These are phyloP conservation scores for Mamestra brassicae DNA, from an alignment of 2,888 invertebrate genomes.

Conservation along the genomic window DNA sequence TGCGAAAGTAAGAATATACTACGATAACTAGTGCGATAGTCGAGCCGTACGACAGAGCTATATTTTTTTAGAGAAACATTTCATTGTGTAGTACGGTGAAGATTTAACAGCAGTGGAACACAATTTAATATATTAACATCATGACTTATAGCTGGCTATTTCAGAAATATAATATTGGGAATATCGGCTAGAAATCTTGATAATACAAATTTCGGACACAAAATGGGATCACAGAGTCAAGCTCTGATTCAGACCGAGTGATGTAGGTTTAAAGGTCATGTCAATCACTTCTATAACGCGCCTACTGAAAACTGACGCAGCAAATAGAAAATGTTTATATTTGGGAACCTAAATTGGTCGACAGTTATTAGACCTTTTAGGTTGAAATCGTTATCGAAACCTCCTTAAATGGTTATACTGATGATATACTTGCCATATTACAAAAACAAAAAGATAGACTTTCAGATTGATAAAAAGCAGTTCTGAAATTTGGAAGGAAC, in stretches of 20 bases:
- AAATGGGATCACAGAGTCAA: slow-evolving; percentile 43
- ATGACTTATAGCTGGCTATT: neutral
- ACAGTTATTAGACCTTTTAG: slow-evolving; percentile 11
- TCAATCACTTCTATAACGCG: slow-evolving; percentile 25
- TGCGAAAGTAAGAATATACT: too few species aligned
- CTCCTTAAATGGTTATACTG: too few species aligned
- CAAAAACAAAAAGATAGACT: too few species aligned
- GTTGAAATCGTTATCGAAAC: neutral
- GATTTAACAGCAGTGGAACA: neutral
- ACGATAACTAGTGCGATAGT: too few species aligned
- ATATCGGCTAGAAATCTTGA: slow-evolving; percentile 20
- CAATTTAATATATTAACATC: neutral
- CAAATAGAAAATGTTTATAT: slow-evolving; percentile 34
- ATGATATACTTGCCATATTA: too few species aligned
- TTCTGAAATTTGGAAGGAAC: too few species aligned
- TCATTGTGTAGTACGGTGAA: neutral
- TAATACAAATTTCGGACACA: slow-evolving; percentile 32
- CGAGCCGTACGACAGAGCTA: too few species aligned
- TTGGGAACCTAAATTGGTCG: slow-evolving; percentile 9
- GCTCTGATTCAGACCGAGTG: slow-evolving; percentile 32
- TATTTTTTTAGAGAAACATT: too few species aligned
- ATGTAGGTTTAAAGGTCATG: slow-evolving; percentile 52
- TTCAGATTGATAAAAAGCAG: too few species aligned
- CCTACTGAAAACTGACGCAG: slow-evolving; percentile 28
- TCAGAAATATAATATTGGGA: slow-evolving; percentile 11